Base-by-base conservation (phyloP, 2,888 invertebrate genomes). In the Acronicta leporina region DNA sequence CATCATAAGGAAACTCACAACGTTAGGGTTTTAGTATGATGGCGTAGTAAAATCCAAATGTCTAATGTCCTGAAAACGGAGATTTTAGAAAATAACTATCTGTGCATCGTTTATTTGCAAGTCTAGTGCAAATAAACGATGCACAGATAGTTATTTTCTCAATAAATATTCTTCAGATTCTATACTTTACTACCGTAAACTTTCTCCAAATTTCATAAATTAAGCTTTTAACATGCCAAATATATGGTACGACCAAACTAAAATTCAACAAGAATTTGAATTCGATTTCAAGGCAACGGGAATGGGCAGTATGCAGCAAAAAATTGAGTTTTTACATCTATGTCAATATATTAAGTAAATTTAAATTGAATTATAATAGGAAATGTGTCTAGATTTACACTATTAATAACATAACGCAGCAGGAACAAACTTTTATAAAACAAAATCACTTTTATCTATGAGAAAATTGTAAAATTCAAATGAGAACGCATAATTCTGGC, bases 291-390 rank as follows among this genome's bases (percentile, higher is more conserved):
- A 61, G 38, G n/a, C 47, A 52, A 51, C 59, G 42, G 15, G 33
- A 61, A 47, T 15, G 38, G 41, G 35, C 51, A 51, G 25, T 61
- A 57, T 63, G 48, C 41, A 45, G 47, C 48, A 46, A 64, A 77
- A 75, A 73, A 70, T 73, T 67, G 62, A 44, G 14, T 54, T 63
- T 64, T 58, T 27, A 57, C 51, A 59, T 50, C 11, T 58, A 66
- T 65, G 48, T 69, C 59, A 73, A 68, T 69, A 45, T 58, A 47
- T 63, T 61, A 43, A 66, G 58, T 58, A 59, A 52, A 59, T 52
- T 60, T 14, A 51, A 68, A 75, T 72, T 72, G 62, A 76, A 75
- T 72, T 68, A 71, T 77, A 63, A 69, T 63, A 59, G 58, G 16
- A 14, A 67, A 67, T 14, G 55, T 75, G 65, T 69, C 63, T 70